Percentiles rank a stretch among this genome's conserved stretches.
phyloP scores from a whole-genome alignment of 1,140 invertebrate genomes.

The Plectrocnemia conspersa region DNA sequence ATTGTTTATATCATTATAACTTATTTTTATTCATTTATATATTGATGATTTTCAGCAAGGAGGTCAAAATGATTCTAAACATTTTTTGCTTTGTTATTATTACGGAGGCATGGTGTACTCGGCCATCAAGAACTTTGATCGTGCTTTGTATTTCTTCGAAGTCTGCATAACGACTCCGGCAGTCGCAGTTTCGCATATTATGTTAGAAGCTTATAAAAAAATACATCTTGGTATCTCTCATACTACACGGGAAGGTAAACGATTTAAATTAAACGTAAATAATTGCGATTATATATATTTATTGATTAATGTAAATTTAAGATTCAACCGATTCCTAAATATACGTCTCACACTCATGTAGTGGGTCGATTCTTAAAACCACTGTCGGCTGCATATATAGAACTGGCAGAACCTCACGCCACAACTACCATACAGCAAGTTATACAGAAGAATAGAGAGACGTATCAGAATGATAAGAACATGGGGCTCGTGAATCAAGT shows the following conservation, averaged over 20 bases:
- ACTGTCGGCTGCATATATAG: slow-evolving; percentile 84
- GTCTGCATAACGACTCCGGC: slow-evolving; percentile 89
- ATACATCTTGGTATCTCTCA: slow-evolving; percentile 86
- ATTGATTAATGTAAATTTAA: slow-evolving; percentile 36
- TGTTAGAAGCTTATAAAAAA: slow-evolving; percentile 97
- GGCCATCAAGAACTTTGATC: slow-evolving; percentile 85
- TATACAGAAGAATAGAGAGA: slow-evolving; percentile 75
- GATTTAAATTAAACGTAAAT: neutral
- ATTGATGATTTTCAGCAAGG: slow-evolving; percentile 53
- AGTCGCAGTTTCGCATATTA: slow-evolving; percentile 90
- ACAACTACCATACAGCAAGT: slow-evolving; percentile 67
- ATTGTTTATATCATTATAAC: slow-evolving; percentile 7
- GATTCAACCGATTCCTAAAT: slow-evolving; percentile 78
- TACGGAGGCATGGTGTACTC: slow-evolving; percentile 97
- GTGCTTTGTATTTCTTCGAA: slow-evolving; percentile 93
- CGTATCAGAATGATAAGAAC: slow-evolving; percentile 80
- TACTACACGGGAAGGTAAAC: slow-evolving; percentile 81
- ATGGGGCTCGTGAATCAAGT: slow-evolving; percentile 75
- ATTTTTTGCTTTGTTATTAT: slow-evolving; percentile 93
- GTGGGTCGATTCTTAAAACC: slow-evolving; percentile 88
- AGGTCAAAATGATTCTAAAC: slow-evolving; percentile 82
- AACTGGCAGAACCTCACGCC: slow-evolving; percentile 77
- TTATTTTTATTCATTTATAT: slow-evolving; percentile 21
- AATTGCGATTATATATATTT: slow-evolving; percentile 24
- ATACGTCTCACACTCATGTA: slow-evolving; percentile 79